Evolutionary conservation across 2,113 vertebrate species (phyloP), one percentile per base, ranked within the genome.

Genomic region (Suncus etruscus): DNA sequence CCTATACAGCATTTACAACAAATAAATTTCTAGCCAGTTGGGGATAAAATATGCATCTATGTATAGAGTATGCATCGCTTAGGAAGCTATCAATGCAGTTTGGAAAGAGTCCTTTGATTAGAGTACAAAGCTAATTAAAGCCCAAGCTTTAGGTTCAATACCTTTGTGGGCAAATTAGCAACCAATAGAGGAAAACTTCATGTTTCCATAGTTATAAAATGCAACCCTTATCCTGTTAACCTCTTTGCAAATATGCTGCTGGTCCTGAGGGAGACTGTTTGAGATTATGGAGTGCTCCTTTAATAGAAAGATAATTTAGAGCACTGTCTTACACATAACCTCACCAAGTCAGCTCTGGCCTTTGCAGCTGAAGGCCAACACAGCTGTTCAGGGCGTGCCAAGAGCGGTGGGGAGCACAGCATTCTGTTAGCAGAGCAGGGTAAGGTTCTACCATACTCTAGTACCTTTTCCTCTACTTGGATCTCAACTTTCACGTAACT

Each of bases 1-100:
- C 96, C 97, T 98, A 98, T 98, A 98, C 98, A 98, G 97, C 98
- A 98, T 98, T 98, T 98, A 98, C 98, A 98, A 98, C 96, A 95
- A 97, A 97, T 95, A 94, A 98, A 96, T 95, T 91, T 96, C 94
- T 97, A 98, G 97, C 94, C 82, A 22, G 90, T 92, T 31, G 83
- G 93, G 93, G 94, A 80, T 94, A 86, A 92, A 88, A 80, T 32
- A 97, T 72, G 96, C 92, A 96, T 97, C 94, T 95, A 81, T 93
- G 96, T 94, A 95, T 95, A 95, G 95, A 92, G 94, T 97, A 98
- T 93, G 95, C 96, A 95, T 94, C 94, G 96, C 94, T 97, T 96
- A 97, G 96, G 92, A 93, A 95, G 96, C 95, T 96, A 95, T 97
- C 96, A 96, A 96, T 96, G 96, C 31, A 51, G 74, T 94, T 83